A percentile compares a stretch with the other conserved stretches of the same genome.
These are phyloP conservation scores for Melinaea marsaeus DNA, from an alignment of 2,888 invertebrate species.

Conservation along the genomic window DNA sequence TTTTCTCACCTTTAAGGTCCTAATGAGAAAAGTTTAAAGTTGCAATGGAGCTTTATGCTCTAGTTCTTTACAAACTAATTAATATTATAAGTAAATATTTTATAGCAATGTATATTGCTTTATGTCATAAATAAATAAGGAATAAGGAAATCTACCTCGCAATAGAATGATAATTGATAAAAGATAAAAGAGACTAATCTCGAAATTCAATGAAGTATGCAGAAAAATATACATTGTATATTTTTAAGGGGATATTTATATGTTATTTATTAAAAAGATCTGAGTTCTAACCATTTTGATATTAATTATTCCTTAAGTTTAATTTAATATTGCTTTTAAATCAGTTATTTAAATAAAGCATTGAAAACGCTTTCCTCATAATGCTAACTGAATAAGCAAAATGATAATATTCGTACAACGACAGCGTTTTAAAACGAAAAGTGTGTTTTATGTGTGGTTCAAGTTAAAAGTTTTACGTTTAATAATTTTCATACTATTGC, in stretches of 20 bases:
- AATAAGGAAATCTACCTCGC: too few species aligned
- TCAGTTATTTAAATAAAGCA: too few species aligned
- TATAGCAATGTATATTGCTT: not conserved
- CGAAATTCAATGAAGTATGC: not conserved
- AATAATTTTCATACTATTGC: not conserved
- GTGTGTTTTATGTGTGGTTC: not conserved
- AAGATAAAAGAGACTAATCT: not conserved
- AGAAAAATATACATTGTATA: too few species aligned
- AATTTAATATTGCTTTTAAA: too few species aligned
- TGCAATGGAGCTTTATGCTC: conserved; percentile 20
- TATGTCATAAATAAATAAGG: conserved; percentile 9
- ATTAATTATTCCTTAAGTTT: not conserved
- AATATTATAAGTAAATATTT: conserved; percentile 26
- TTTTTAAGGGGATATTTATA: too few species aligned
- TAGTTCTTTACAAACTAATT: conserved; percentile 20
- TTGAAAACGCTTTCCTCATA: too few species aligned
- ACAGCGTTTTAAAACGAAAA: not conserved
- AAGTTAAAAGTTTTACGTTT: too few species aligned
- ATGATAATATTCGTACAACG: conserved; percentile 1
- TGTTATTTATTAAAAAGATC: too few species aligned
- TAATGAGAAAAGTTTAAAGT: conserved; percentile 57
- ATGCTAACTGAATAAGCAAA: not conserved
- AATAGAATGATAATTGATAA: not conserved
- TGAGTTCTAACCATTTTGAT: not conserved
- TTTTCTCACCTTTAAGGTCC: conserved; percentile 46